These are phyloP conservation scores for Octomys mimax DNA, from an alignment of 2,797 vertebrate species.

Conservation along the genomic window DNA sequence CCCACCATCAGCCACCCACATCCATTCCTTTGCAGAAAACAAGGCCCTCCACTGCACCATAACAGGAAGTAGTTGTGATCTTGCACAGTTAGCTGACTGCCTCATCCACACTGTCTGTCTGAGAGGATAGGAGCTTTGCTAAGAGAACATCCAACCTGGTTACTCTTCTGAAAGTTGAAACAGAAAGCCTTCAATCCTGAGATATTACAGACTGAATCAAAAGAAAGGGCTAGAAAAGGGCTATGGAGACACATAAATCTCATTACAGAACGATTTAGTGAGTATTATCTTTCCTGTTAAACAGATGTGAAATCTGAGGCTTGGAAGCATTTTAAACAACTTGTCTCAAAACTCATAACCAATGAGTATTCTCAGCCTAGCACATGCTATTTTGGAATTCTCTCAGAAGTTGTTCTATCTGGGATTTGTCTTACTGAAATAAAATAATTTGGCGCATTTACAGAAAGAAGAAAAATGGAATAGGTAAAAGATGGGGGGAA, in stretches of 20 bases:
- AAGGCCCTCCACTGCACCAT: neutral
- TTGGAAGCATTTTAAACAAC: slow-evolving; percentile 34
- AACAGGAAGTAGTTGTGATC: neutral
- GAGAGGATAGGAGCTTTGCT: neutral
- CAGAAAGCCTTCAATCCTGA: neutral
- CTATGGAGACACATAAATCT: neutral
- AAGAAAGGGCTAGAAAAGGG: neutral
- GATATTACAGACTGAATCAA: neutral
- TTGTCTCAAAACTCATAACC: slow-evolving; percentile 20
- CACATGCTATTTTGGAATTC: slow-evolving; percentile 4
- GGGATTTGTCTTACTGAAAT: neutral
- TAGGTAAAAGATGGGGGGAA: neutral
- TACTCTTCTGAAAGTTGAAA: neutral
- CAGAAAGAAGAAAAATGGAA: neutral
- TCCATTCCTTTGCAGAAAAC: neutral
- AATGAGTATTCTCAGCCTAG: neutral
- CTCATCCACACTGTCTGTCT: neutral
- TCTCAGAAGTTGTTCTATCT: neutral
- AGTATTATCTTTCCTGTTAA: slow-evolving; percentile 18
- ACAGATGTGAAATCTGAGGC: slow-evolving; percentile 10
- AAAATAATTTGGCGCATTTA: neutral
- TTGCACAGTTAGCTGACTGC: neutral
- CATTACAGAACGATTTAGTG: neutral
- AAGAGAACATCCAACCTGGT: neutral
- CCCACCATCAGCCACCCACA: too few relatives aligned